Percentiles rank a stretch among this genome's conserved stretches.
Conservation (phyloP, 2,797 vertebrate genomes). For the Macropus fuliginosus region DNA sequence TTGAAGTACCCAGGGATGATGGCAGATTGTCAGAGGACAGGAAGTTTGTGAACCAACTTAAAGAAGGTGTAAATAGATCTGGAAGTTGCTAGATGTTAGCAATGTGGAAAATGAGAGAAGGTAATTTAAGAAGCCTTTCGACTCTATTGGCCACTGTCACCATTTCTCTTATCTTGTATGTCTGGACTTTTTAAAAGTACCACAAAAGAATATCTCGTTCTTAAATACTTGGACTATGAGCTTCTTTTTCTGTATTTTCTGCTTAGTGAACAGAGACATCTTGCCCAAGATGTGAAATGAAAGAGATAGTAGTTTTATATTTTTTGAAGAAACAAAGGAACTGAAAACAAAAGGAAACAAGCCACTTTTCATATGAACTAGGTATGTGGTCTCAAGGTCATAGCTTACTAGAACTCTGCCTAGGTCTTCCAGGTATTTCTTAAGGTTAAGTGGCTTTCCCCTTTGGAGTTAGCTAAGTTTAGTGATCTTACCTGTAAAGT, state of each 20-base stretch:
- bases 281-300: not conserved
- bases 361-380: not conserved
- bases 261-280: not conserved
- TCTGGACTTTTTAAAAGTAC: conserved; percentile 20
- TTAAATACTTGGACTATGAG: not conserved
- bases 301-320: not conserved
- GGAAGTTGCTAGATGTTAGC: not conserved
- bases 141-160: not conserved
- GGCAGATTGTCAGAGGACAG: not conserved
- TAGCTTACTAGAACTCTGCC: not conserved
- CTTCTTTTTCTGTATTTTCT: conserved; percentile 6
- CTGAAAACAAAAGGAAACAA: conserved; percentile 5
- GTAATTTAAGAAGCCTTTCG: not conserved
- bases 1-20: not conserved
- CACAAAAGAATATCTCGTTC: conserved; percentile 18
- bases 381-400: not conserved
- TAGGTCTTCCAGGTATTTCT: conserved; percentile 5
- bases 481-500: not conserved
- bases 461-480: not conserved
- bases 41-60: not conserved
- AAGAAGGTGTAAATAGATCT: not conserved
- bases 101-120: not conserved
- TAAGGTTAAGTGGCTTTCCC: not conserved
- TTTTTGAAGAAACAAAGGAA: conserved; percentile 9
- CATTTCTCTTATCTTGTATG: not conserved